Conservation (phyloP, 2,113 vertebrate species). For the Dasypus novemcinctus region DNA sequence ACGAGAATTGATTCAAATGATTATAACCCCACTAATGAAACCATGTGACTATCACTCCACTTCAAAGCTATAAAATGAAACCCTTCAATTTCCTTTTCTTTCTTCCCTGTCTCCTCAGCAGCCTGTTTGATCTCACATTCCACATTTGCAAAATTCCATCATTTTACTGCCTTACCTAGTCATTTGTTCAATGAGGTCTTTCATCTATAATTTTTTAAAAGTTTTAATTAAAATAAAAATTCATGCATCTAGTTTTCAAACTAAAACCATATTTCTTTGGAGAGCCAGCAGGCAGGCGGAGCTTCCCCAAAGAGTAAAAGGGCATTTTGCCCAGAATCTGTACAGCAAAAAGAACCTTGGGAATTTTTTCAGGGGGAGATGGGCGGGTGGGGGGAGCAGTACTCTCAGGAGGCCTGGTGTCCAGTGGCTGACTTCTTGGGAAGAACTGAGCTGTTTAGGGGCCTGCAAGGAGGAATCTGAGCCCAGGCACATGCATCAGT, state of each 20-base stretch:
- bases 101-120: neutral
- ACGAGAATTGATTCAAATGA: constrained; percentile 34
- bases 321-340: neutral
- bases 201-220: neutral
- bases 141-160: neutral
- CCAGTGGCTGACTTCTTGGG: neutral
- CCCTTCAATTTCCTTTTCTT: constrained; percentile 30
- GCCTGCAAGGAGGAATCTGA: neutral
- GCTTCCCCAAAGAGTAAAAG: neutral
- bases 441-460: neutral
- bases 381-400: neutral
- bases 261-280: constrained; percentile 15
- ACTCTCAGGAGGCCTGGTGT: neutral
- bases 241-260: neutral
- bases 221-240: constrained; percentile 31
- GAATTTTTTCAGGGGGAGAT: neutral
- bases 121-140: constrained; percentile 31
- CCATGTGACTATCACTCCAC: neutral
- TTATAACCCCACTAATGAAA: constrained; percentile 29
- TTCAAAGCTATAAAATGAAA: constrained; percentile 36
- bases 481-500: neutral
- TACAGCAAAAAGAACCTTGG: neutral
- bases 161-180: neutral
- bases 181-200: constrained; percentile 6
- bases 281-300: neutral